A percentile compares a stretch with the other conserved stretches of the same genome.
Conservation (phyloP, 2,797 vertebrate genomes). For the Hirundo rustica region DNA sequence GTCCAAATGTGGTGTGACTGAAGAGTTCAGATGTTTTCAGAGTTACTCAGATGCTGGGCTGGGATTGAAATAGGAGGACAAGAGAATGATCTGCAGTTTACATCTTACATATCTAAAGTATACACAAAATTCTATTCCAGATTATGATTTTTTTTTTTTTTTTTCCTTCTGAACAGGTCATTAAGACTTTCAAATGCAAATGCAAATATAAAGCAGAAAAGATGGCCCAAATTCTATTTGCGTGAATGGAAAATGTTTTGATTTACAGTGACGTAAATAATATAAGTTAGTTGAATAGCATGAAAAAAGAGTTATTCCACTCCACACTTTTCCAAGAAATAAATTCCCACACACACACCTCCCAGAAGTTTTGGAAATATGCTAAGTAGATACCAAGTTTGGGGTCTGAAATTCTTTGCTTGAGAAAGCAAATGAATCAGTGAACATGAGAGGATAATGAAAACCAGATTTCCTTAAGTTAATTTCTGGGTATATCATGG, state of each 20-base stretch:
- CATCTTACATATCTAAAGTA: not conserved
- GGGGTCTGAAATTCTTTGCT: conserved; percentile 63
- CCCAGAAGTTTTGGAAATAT: conserved; percentile 65
- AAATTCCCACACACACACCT: not conserved
- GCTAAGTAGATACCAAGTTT: conserved; percentile 67
- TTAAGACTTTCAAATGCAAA: not conserved
- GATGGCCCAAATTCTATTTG: not conserved
- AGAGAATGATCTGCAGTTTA: not conserved
- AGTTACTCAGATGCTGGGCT: conserved; percentile 21
- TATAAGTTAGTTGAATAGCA: not conserved
- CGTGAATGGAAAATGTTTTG: not conserved
- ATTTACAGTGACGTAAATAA: conserved; percentile 22
- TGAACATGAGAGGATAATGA: conserved; percentile 74
- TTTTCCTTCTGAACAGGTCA: not conserved
- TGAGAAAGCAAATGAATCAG: conserved; percentile 76
- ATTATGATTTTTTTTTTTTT: not conserved
- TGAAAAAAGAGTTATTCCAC: not conserved
- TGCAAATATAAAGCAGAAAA: not conserved
- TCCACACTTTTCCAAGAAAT: conserved; percentile 12
- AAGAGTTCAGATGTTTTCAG: conserved; percentile 44
- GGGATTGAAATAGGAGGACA: not conserved
- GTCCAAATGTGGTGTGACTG: conserved; percentile 38
- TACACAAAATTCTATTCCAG: not conserved
- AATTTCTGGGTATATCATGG: conserved; percentile 76
- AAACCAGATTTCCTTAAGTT: conserved; percentile 76